A percentile compares a stretch with the other conserved stretches of the same genome.
These are phyloP conservation scores for Pelmatolapia mariae DNA, from an alignment of 2,113 vertebrate species.

Conservation along the genomic window DNA sequence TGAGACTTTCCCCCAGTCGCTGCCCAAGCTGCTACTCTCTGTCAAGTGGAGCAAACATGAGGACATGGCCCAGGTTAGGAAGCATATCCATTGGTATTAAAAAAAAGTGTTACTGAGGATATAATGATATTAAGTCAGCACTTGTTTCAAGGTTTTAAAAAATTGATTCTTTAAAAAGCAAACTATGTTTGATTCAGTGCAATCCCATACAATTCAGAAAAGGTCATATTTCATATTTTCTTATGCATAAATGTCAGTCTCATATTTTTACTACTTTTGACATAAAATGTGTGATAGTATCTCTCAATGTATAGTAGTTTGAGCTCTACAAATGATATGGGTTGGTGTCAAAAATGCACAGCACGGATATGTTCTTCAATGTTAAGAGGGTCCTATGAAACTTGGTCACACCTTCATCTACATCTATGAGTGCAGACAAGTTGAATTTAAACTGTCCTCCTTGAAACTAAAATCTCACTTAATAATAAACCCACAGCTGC, in stretches of 20 bases:
- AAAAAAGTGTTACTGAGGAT: background rate
- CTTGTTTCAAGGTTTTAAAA: background rate
- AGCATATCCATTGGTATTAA: background rate
- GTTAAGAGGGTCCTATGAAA: background rate
- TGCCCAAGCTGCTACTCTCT: slow-evolving; percentile 93
- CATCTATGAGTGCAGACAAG: background rate
- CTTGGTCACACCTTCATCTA: background rate
- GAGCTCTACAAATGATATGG: background rate
- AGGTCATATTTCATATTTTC: background rate
- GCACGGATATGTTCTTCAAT: background rate
- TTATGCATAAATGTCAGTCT: background rate
- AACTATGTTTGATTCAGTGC: background rate
- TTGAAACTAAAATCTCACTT: background rate
- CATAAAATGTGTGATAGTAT: background rate
- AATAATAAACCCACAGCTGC: background rate
- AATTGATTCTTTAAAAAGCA: background rate
- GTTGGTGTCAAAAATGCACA: background rate
- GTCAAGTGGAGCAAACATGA: slow-evolving; percentile 99
- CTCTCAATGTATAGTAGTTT: background rate
- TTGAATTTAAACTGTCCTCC: background rate
- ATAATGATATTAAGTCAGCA: background rate
- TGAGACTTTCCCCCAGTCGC: slow-evolving; percentile 91
- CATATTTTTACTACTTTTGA: background rate
- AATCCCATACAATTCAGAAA: background rate
- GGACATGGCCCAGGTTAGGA: slow-evolving; percentile 93